These are phyloP conservation scores for Drosophila formosana DNA, from an alignment of 2,888 invertebrate genomes.

Conservation along the genomic window DNA sequence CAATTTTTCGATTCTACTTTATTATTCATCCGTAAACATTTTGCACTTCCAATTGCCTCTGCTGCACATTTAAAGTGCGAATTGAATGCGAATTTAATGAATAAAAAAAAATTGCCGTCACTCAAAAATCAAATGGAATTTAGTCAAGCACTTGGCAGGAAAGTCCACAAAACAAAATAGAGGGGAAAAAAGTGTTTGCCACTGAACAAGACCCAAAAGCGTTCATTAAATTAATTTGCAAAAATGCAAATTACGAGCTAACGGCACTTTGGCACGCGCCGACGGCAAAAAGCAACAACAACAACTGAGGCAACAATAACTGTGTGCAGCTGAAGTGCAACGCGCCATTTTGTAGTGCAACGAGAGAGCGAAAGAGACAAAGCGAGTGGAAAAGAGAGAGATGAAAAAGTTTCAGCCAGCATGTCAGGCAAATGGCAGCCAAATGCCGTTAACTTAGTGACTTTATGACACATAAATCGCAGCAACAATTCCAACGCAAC, in stretches of 20 bases:
- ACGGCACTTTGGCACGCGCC: slow-evolving; percentile 79
- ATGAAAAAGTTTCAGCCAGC: slow-evolving; percentile 41
- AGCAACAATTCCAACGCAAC: slow-evolving; percentile 61
- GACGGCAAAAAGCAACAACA: slow-evolving; percentile 38
- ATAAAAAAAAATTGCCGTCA: slow-evolving; percentile 46
- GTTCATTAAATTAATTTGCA: slow-evolving; percentile 81
- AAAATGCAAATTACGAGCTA: slow-evolving; percentile 78
- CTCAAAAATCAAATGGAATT: slow-evolving; percentile 64
- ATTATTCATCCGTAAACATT: slow-evolving; percentile 2
- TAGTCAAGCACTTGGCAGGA: slow-evolving; percentile 32
- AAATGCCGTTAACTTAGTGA: slow-evolving; percentile 82
- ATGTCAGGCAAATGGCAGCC: slow-evolving; percentile 70
- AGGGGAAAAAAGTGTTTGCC: slow-evolving; percentile 47
- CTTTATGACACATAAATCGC: slow-evolving; percentile 84
- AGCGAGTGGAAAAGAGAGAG: slow-evolving; percentile 4
- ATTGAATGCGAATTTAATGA: background rate
- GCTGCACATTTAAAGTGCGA: background rate
- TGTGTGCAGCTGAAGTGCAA: slow-evolving; percentile 52
- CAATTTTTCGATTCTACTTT: background rate
- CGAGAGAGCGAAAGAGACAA: background rate
- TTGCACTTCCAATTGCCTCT: background rate
- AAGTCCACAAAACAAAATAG: background rate
- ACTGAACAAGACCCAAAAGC: slow-evolving; percentile 72
- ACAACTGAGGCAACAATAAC: slow-evolving; percentile 36
- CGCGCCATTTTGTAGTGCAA: slow-evolving; percentile 56